Evolutionary conservation across 1,140 invertebrate species (phyloP), one percentile per base, ranked within the genome.

Genomic region (Lepidurus arcticus): DNA sequence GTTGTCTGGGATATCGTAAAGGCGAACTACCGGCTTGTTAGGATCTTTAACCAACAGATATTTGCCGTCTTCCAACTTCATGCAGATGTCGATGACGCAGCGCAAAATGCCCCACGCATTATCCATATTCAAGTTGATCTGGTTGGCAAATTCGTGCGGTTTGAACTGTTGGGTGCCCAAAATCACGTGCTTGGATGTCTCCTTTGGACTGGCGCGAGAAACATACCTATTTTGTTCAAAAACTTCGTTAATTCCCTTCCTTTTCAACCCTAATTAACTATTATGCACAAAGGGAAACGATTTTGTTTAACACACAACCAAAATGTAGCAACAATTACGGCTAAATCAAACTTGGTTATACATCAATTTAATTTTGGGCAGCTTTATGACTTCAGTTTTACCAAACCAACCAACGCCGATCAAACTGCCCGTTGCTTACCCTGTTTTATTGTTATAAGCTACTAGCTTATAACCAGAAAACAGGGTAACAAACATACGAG

Each of bases 31-130:
- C 3, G 94, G 94, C 91, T 99, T 98, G 85, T 98, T 98, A 1
- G 98, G 98, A 87, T 99, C 98, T 85, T 99, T 99, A 94, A 99
- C 96, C 80, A 99, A 96, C 77, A 99, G 88, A 85, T 98, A 99
- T 87, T 91, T 89, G 81, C 98, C 98, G 85, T 98, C 95, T 82
- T 96, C 94, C 82, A 99, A 93, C 84, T 97, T 97, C 93, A 98
- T 96, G 81, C 96, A 97, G 79, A 97, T 93, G 84, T 99, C 97
- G 83, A 99, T 94, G 81, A 99, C 97, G 84, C 96, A 99, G 7
- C 97, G 89, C n/a, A 99, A 86, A 76, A 99, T 95, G 80, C 97
- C 98, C 98, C 98, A 99, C 1, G 94, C 96, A 86, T 99, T 99
- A 84, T 99, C 98, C 96, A 99, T 97, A 83, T 97, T 99, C 80